These are phyloP conservation scores for Leucosticte australis DNA, from an alignment of 2,113 vertebrate genomes.

Conservation along the genomic window DNA sequence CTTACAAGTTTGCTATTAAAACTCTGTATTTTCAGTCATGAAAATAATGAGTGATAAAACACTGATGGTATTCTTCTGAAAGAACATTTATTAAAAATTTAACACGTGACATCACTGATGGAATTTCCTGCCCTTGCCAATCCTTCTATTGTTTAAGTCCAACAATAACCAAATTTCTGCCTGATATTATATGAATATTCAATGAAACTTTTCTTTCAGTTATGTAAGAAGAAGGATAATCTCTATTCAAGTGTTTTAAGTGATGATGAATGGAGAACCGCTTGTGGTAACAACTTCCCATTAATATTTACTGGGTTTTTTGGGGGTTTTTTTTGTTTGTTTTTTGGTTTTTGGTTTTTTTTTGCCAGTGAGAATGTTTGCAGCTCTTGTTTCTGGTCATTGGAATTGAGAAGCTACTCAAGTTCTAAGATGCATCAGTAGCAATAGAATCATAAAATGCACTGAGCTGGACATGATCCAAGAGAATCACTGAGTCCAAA, in stretches of 20 bases:
- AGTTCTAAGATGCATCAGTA: neutral
- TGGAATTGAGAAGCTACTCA: neutral
- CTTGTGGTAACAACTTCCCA: neutral
- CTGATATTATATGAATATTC: neutral
- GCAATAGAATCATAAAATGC: neutral
- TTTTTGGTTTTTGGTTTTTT: neutral
- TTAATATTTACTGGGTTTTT: neutral
- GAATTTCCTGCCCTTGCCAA: neutral
- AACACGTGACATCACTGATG: neutral
- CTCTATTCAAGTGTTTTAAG: neutral
- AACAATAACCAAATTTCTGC: neutral
- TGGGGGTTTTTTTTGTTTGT: too few species aligned
- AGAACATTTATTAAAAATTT: neutral
- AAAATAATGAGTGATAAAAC: neutral
- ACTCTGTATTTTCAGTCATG: neutral
- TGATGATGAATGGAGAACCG: neutral
- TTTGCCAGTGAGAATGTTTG: neutral
- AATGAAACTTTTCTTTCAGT: neutral
- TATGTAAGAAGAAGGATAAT: neutral
- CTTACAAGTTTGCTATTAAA: neutral
- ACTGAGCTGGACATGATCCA: neutral
- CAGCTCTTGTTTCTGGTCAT: neutral
- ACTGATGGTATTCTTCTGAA: neutral
- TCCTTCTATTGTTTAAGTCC: neutral
- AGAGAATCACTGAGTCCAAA: neutral